Percentiles rank a stretch among this genome's conserved stretches.
Conservation (phyloP, 1,140 invertebrate species). For the Nasonia giraulti region DNA sequence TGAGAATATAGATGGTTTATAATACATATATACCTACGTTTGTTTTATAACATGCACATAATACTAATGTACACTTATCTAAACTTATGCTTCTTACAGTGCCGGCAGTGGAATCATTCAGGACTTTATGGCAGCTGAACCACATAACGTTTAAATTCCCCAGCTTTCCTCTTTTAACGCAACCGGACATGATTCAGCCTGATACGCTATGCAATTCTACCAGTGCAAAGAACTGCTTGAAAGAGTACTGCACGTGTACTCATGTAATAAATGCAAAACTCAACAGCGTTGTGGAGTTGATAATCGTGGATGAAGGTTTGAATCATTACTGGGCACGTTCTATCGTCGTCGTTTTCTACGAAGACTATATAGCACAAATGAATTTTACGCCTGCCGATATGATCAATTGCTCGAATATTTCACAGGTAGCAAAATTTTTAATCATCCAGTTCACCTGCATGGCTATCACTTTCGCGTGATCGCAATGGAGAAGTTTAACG, state of each 20-base stretch:
- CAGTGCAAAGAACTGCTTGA: neutral
- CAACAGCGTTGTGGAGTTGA: conserved; percentile 28
- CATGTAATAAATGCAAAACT: neutral
- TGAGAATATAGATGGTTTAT: neutral
- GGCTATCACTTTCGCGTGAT: conserved; percentile 89
- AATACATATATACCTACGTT: too few species aligned
- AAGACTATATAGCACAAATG: too few species aligned
- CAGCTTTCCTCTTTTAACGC: conserved; percentile 52
- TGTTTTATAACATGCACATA: too few species aligned
- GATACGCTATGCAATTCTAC: neutral
- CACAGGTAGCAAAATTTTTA: conserved; percentile 68
- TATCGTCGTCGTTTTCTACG: neutral
- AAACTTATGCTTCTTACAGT: neutral
- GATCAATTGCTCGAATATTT: neutral
- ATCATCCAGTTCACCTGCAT: conserved; percentile 92
- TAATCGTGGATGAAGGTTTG: conserved; percentile 39
- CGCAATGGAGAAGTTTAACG: conserved; percentile 81
- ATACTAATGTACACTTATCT: too few species aligned
- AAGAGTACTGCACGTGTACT: conserved; percentile 37
- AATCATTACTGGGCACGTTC: neutral
- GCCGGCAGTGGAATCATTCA: neutral
- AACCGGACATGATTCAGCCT: conserved; percentile 43
- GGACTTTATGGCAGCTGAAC: conserved; percentile 55
- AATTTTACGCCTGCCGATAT: neutral
- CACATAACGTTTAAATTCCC: conserved; percentile 55